A percentile compares a stretch with the other conserved stretches of the same genome.
Conservation (phyloP, 2,113 vertebrate genomes). For the Ptychochromis oligacanthus region DNA sequence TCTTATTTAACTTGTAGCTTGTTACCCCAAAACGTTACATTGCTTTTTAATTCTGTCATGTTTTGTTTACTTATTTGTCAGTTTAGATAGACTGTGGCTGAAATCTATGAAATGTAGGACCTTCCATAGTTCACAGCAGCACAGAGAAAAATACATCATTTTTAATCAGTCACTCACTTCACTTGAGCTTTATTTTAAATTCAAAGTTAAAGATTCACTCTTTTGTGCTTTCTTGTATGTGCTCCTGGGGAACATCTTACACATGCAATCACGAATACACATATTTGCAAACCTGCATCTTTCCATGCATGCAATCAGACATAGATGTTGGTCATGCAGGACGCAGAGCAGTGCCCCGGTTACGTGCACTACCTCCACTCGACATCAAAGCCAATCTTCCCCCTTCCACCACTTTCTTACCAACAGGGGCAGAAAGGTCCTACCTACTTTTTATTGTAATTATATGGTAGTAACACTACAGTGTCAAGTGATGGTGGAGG, state of each 20-base stretch:
- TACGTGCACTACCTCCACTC: slow-evolving; percentile 36
- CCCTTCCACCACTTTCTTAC: slow-evolving; percentile 25
- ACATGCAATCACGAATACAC: slow-evolving; percentile 8
- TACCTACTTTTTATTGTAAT: slow-evolving; percentile 73
- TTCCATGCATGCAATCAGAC: slow-evolving; percentile 47
- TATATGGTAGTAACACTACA: slow-evolving; percentile 62
- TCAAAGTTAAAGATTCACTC: background rate
- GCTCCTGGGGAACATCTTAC: background rate
- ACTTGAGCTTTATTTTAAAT: background rate
- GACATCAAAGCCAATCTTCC: slow-evolving; percentile 62
- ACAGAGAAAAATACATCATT: background rate
- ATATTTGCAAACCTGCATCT: background rate
- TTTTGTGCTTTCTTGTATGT: background rate
- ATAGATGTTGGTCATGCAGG: slow-evolving; percentile 63
- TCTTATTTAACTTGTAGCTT: background rate
- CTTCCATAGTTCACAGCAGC: background rate
- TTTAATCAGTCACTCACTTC: background rate
- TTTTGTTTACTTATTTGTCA: background rate
- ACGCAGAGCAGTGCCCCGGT: slow-evolving; percentile 26
- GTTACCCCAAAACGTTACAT: background rate
- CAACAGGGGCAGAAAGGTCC: slow-evolving; percentile 59
- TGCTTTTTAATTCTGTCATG: background rate
- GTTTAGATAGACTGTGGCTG: background rate
- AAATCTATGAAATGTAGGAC: background rate
- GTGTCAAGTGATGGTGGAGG: slow-evolving; percentile 42